Evolutionary conservation across 1,140 invertebrate species (phyloP).

Genomic region (Drosophila orena): DNA sequence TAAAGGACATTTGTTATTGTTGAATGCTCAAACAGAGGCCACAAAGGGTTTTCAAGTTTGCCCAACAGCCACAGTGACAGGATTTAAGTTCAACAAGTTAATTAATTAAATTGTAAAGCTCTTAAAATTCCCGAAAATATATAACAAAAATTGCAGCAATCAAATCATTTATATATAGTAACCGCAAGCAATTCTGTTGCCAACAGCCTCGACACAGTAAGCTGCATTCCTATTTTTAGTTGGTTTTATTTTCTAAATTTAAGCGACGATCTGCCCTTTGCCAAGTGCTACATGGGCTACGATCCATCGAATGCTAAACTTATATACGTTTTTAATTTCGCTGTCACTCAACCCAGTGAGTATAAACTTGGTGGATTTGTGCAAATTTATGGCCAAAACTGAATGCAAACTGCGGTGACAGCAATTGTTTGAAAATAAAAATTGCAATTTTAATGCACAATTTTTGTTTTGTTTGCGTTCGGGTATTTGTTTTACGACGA

Average conservation of each 20-base stretch:
- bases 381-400: constrained; percentile 60
- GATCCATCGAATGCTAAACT: constrained; percentile 12
- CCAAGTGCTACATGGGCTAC: constrained; percentile 5
- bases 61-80: neutral
- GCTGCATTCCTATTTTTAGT: constrained; percentile 52
- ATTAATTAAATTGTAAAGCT: neutral
- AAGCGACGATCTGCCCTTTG: constrained; percentile 46
- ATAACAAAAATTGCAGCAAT: neutral
- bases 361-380: constrained; percentile 24
- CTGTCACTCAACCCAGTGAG: constrained; percentile 25
- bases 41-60: constrained; percentile 22
- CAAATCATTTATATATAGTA: constrained; percentile 12
- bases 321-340: constrained; percentile 55
- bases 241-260: constrained; percentile 49
- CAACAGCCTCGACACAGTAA: constrained; percentile 76
- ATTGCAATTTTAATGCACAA: constrained; percentile 49
- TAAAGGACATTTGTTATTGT: constrained; percentile 32
- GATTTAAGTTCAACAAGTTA: constrained; percentile 47
- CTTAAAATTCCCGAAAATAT: constrained; percentile 1
- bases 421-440: constrained; percentile 63
- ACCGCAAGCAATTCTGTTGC: constrained; percentile 37
- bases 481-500: constrained; percentile 29
- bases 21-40: constrained; percentile 17
- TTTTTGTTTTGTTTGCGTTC: constrained; percentile 2
- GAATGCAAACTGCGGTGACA: constrained; percentile 33